Base-by-base conservation (phyloP, 30 jellyfish, hydroid and myxozoan genomes). In the Clytia hemisphaerica region DNA sequence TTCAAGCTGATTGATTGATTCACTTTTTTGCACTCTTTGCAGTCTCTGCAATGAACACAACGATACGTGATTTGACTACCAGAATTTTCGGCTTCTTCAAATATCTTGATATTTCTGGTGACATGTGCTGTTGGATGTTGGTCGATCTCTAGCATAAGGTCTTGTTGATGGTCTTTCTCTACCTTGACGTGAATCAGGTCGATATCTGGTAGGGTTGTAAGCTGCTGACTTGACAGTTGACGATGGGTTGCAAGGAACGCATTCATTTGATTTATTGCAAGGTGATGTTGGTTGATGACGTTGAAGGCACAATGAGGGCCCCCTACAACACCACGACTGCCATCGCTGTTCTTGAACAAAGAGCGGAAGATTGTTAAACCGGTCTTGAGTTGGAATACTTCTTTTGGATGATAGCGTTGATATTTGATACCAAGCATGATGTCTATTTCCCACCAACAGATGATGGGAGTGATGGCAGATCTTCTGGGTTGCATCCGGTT, bases 271-370 rank as follows among this genome's bases (percentile, higher is more conserved):
- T 40, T 10, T 7, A 7, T 10, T 40, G 53, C 16, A 10, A 40
- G 16, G 16, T 40, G 53, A 40, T 40, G 53, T 7, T 40, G 5
- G 6, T 46, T 46, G 3, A 46, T 2, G 9, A n/a, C 5, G 60
- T 46, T 46, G 60, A 46, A 46, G 24, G 9, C 60, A n/a, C 24
- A n/a, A 46, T 46, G 6, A 27, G 9, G 60, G 24, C 60, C 9
- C 19, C 60, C 60, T 31, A 46, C 60, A 46, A 46, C 60, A 46
- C 60, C 60, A n/a, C 60, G 5, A 46, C 60, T 46, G 60, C 9
- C 60, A 46, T 46, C 24, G 3, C 9, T 46, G 9, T 46, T 46
- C 24, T 46, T 31, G 9, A 46, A 46, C 60, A 46, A n/a, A n/a
- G 60, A 46, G 19, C 24, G 19, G 60, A 46, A 46, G 60, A 46